A percentile compares a stretch with the other conserved stretches of the same genome.
Evolutionary conservation across 2,113 vertebrate genomes (phyloP).

Genomic region (Bettongia penicillata): DNA sequence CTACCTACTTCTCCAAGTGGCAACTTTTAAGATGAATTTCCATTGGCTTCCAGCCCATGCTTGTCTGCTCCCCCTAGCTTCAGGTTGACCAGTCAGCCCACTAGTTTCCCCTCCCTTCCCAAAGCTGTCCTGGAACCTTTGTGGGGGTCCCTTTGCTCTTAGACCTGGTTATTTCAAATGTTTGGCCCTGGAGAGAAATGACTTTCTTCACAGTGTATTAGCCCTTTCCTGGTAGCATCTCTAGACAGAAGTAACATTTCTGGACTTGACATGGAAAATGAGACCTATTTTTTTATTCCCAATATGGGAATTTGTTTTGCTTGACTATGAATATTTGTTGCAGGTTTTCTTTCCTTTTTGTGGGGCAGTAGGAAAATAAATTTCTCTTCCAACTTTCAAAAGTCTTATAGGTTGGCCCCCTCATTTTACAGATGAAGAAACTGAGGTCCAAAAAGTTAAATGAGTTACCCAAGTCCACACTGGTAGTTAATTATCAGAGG

Average conservation of each 20-base stretch:
- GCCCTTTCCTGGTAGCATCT: slow-evolving; percentile 26
- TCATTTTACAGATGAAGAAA: not conserved
- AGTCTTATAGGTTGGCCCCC: not conserved
- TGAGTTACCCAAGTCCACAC: not conserved
- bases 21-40: slow-evolving; percentile 34
- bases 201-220: slow-evolving; percentile 13
- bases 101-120: slow-evolving; percentile 49
- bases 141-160: slow-evolving; percentile 23
- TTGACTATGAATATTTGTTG: not conserved
- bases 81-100: slow-evolving; percentile 52
- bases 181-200: not conserved
- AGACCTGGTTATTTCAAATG: slow-evolving; percentile 12
- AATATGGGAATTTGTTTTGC: not conserved
- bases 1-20: not conserved
- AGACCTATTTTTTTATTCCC: not conserved
- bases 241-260: not conserved
- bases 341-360: not conserved
- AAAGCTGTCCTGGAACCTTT: slow-evolving; percentile 16
- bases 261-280: not conserved
- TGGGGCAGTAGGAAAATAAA: too few species aligned
- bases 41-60: slow-evolving; percentile 37
- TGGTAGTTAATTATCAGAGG: not conserved
- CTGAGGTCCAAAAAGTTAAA: not conserved
- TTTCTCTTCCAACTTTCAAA: not conserved
- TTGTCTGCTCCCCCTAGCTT: slow-evolving; percentile 38